A percentile compares a stretch with the other conserved stretches of the same genome.
Conservation (phyloP, 1,140 invertebrate species). For the Bombus superbus region DNA sequence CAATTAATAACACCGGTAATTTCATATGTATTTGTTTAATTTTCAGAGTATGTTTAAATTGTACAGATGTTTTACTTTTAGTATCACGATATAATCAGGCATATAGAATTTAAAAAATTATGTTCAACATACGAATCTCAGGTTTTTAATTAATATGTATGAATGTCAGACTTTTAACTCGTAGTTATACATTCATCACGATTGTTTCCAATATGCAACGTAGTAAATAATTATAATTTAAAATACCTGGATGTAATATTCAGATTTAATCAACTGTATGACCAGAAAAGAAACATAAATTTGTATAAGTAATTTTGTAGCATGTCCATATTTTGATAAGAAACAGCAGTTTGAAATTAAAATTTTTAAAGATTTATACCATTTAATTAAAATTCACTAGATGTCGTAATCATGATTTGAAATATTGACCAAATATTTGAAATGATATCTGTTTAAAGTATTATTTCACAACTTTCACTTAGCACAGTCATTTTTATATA, state of each 20-base stretch:
- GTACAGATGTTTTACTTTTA: conserved; percentile 70
- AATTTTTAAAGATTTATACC: conserved; percentile 44
- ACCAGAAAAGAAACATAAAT: conserved; percentile 42
- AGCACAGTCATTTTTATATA: conserved; percentile 45
- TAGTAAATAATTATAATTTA: conserved; percentile 31
- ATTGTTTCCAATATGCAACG: conserved; percentile 32
- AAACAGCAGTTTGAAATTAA: conserved; percentile 9
- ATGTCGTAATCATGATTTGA: conserved; percentile 21
- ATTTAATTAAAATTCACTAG: conserved; percentile 2
- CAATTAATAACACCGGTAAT: conserved; percentile 27
- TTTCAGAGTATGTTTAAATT: conserved; percentile 56
- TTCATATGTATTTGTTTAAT: conserved; percentile 44
- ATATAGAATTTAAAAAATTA: conserved; percentile 53
- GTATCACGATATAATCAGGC: conserved; percentile 55
- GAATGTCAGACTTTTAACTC: conserved; percentile 54
- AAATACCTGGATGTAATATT: conserved; percentile 11
- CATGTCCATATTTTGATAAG: conserved; percentile 44
- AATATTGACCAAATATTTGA: conserved; percentile 42
- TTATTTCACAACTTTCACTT: conserved; percentile 50
- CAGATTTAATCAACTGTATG: conserved; percentile 2
- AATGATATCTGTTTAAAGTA: conserved; percentile 48
- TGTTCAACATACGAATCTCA: conserved; percentile 65
- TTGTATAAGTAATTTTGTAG: conserved; percentile 36
- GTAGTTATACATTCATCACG: conserved; percentile 25
- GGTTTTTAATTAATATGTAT: conserved; percentile 62